Evolutionary conservation across 2,888 invertebrate genomes (phyloP), one percentile per base, ranked within the genome.

Genomic region (Spodoptera littoralis): DNA sequence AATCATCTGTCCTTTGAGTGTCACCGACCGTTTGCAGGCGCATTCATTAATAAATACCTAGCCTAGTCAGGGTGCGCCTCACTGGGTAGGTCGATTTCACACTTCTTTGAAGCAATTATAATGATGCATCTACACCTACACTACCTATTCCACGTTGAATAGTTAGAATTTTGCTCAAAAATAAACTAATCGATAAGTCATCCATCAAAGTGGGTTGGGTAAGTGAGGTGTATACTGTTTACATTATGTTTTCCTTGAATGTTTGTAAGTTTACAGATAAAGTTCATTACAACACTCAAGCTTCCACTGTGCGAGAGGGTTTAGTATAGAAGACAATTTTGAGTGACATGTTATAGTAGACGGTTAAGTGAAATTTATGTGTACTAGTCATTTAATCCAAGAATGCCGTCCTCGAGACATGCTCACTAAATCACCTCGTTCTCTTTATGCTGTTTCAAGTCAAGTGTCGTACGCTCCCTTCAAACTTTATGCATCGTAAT

Each of bases 1-100:
- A 88, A 86, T 87, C 87, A 86, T 82, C 84, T 83, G 82, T 87
- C 89, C 90, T 92, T 91, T 92, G 90, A 91, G 85, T 85, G 83
- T 82, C 83, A 83, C 78, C 82, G 83, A 82, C 83, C 83, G 85
- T 86, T 87, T 84, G 79, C 82, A 85, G 86, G 80, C 80, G 80
- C 84, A 86, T 86, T 87, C 85, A 88, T 90, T 88, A 88, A 88
- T 87, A 85, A 84, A 86, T 83, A 83, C 72, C 78, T 70, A 65
- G 66, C 43, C 56, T 64, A 52, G 70, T 48, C 49, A 56, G 60
- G 67, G 60, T 54, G 60, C 69, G 66, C 68, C 58, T 54, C 64
- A 65, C 61, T 73, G 57, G 70, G 62, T 72, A 78, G 66, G 71
- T 76, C 64, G 67, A 70, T 63, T 50, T 65, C 47, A 60, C 69